Percentiles rank a stretch among this genome's conserved stretches.
phyloP scores from a whole-genome alignment of 2,888 invertebrate species.

The Polymixis lichenea region DNA sequence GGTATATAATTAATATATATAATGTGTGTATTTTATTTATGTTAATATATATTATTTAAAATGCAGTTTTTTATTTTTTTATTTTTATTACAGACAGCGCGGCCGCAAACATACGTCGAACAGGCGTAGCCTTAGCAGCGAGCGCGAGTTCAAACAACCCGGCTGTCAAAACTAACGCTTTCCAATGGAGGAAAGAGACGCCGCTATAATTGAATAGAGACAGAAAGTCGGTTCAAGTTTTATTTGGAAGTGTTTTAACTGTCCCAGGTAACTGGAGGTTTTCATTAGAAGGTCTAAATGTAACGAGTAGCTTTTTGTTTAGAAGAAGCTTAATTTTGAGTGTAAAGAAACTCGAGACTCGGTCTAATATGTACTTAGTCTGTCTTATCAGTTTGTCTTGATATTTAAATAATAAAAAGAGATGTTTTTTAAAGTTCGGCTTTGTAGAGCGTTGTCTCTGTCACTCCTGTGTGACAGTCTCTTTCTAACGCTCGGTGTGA shows the following conservation, averaged over 20 bases:
- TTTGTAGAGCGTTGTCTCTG: background rate
- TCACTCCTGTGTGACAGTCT: background rate
- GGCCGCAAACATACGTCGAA: slow-evolving; percentile 91
- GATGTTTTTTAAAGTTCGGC: background rate
- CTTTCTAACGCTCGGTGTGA: background rate
- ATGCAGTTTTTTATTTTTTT: no score
- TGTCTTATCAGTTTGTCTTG: background rate
- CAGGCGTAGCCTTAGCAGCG: slow-evolving; percentile 89
- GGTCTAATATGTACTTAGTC: background rate
- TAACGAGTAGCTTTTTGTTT: background rate
- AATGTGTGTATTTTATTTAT: no score
- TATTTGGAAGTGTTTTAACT: background rate
- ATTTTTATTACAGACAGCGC: slow-evolving; percentile 89
- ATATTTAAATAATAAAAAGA: background rate
- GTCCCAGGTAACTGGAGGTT: background rate
- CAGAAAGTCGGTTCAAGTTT: background rate
- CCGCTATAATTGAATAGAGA: slow-evolving; percentile 88
- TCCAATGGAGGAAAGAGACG: slow-evolving; percentile 96
- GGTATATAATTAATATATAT: no score
- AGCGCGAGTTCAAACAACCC: slow-evolving; percentile 91
- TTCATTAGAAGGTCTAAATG: background rate
- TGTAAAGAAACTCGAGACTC: no score
- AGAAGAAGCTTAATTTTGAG: background rate
- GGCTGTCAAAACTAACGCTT: slow-evolving; percentile 93
- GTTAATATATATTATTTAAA: no score